A percentile compares a stretch with the other conserved stretches of the same genome.
Conservation (phyloP, 2,888 invertebrate genomes). For the Lamellibrachia satsuma region DNA sequence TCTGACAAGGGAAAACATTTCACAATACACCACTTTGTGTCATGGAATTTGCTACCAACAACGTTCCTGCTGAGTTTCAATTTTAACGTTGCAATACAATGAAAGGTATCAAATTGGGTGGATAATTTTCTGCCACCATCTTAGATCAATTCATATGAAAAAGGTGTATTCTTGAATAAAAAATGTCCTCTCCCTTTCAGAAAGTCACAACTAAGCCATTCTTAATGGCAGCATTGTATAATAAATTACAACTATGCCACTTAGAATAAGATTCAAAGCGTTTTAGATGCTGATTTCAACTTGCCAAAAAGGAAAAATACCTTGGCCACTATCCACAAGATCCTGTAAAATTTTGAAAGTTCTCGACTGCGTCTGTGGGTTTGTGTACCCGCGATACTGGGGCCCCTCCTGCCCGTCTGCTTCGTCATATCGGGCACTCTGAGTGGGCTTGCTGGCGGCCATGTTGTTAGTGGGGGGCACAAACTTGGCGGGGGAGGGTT, state of each 20-base stretch:
- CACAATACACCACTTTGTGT: background rate
- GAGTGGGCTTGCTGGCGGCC: background rate
- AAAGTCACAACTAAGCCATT: background rate
- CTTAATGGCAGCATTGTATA: background rate
- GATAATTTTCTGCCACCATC: background rate
- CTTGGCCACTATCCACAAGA: constrained; percentile 33
- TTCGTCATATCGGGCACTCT: constrained; percentile 8
- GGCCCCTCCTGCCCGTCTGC: constrained; percentile 1
- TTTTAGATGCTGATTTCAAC: background rate
- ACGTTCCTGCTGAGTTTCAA: background rate
- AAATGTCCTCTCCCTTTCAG: background rate
- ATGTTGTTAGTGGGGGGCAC: background rate
- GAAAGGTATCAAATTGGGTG: background rate
- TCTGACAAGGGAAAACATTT: constrained; percentile 11
- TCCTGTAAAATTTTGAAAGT: constrained; percentile 34
- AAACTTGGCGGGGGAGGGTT: constrained; percentile 17
- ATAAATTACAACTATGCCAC: background rate
- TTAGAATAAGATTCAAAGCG: background rate
- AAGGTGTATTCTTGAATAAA: background rate
- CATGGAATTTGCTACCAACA: background rate
- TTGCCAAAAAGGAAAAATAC: constrained; percentile 23
- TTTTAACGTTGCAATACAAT: background rate
- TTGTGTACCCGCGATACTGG: constrained; percentile 23
- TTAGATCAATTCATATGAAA: background rate
- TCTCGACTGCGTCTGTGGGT: constrained; percentile 31